Evolutionary conservation across 1,140 invertebrate species (phyloP), one percentile per base, ranked within the genome.

Genomic region (Uloborus diversus): DNA sequence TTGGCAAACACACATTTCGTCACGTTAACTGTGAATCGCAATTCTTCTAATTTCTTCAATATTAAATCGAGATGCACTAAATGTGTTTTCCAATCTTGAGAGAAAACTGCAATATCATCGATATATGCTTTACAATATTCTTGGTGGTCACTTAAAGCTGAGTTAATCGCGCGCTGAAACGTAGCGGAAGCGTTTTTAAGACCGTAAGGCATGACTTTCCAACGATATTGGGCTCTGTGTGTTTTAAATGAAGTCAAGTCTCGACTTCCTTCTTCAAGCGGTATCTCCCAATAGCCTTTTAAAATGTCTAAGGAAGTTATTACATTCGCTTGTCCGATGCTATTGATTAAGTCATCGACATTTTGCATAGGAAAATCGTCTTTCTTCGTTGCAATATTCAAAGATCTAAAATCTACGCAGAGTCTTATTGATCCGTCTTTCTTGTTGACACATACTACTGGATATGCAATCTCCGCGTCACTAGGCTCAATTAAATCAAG

Each of bases 161-260:
- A 76, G 30, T 85, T 85, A 17, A 89, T 86, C 7, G 86, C 82
- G 30, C 84, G 66, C 75, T 87, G 85, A 71, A 89, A 89, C 9
- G 85, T 84, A 20, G 84, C 79, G 0, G 88, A 85, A 0, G 87
- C 84, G 79, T 86, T 87, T 5, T 68, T 82, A 0, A 89, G 73
- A 0, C 87, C 88, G 82, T 88, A 88, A 0, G 87, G 86, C 85
- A 88, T 86, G 9, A 49, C 42, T 27, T 20, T 3, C 51, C 56
- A 73, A 25, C 76, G 56, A 20, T 51, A 51, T 51, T 11, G 13
- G 13, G 7, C 28, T 20, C 23, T 20, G n/a, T 32, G 65, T 13
- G 49, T 35, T 3, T 9, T 4, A 32, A 56, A 71, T 23, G 68
- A 28, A 17, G 53, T 51, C 13, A 69, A 53, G 7, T 4, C 4